These are phyloP conservation scores for Lottia gigantea DNA, from an alignment of 2,888 invertebrate genomes.

Conservation along the genomic window DNA sequence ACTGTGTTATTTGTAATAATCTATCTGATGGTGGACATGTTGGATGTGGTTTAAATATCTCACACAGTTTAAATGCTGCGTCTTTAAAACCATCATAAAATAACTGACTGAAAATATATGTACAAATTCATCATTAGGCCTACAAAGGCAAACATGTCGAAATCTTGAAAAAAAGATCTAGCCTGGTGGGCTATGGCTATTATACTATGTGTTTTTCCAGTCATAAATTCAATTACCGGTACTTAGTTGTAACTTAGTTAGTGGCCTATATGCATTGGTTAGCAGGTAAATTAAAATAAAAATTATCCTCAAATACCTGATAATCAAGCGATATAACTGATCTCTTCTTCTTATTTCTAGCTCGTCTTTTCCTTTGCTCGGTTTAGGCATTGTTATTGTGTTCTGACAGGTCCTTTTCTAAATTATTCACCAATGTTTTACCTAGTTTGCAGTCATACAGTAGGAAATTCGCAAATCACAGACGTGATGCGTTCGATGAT, in stretches of 20 bases:
- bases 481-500: too few relatives aligned
- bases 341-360: conserved; percentile 52
- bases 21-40: conserved; percentile 96
- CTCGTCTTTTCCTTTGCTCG: conserved; percentile 17
- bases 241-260: neutral
- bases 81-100: conserved; percentile 97
- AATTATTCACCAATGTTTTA: too few relatives aligned
- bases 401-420: too few relatives aligned
- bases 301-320: conserved; percentile 22
- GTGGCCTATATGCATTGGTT: too few relatives aligned
- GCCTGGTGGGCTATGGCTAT: too few relatives aligned
- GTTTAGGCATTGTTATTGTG: too few relatives aligned
- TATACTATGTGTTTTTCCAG: too few relatives aligned
- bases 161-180: too few relatives aligned
- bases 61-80: conserved; percentile 87
- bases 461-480: too few relatives aligned
- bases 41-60: conserved; percentile 88
- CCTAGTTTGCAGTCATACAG: too few relatives aligned
- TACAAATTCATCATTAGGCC: neutral
- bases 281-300: too few relatives aligned
- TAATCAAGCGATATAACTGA: conserved; percentile 42
- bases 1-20: conserved; percentile 84
- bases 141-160: neutral
- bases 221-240: too few relatives aligned
- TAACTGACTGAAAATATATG: conserved; percentile 79